A percentile compares a stretch with the other conserved stretches of the same genome.
Conservation (phyloP, 2,113 vertebrate genomes). For the Cyphomyrus discorhynchus region DNA sequence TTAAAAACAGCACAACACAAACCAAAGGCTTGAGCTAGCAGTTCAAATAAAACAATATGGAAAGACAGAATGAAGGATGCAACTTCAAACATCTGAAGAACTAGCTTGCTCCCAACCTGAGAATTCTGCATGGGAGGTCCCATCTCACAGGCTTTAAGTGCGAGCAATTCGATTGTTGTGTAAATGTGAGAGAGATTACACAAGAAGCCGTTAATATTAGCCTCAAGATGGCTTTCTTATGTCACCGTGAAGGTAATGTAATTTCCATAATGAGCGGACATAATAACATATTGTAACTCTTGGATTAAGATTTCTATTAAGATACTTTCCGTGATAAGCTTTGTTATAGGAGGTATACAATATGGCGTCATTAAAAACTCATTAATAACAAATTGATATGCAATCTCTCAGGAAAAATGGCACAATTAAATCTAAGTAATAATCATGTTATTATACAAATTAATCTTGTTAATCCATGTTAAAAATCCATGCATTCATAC, state of each 20-base stretch:
- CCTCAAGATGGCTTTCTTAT: not conserved
- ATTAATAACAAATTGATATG: not conserved
- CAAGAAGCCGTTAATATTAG: not conserved
- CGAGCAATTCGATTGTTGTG: not conserved
- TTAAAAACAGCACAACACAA: not conserved
- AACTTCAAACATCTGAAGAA: not conserved
- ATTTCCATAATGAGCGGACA: not conserved
- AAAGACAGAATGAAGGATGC: not conserved
- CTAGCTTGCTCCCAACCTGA: not conserved
- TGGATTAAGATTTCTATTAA: constrained; percentile 5
- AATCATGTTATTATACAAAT: not conserved
- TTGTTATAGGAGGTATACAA: not conserved
- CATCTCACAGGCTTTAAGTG: not conserved
- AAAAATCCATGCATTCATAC: not conserved
- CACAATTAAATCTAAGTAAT: not conserved
- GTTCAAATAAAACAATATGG: not conserved
- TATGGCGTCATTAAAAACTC: not conserved
- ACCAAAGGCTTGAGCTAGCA: not conserved
- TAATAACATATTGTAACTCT: not conserved
- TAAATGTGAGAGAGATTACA: not conserved
- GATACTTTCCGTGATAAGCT: not conserved
- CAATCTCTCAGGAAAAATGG: not conserved
- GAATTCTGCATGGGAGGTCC: not conserved
- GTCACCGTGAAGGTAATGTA: not conserved
- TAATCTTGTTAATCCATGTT: not conserved